Base-by-base conservation (phyloP, 2,113 vertebrate genomes). In the Hippolais icterina region DNA sequence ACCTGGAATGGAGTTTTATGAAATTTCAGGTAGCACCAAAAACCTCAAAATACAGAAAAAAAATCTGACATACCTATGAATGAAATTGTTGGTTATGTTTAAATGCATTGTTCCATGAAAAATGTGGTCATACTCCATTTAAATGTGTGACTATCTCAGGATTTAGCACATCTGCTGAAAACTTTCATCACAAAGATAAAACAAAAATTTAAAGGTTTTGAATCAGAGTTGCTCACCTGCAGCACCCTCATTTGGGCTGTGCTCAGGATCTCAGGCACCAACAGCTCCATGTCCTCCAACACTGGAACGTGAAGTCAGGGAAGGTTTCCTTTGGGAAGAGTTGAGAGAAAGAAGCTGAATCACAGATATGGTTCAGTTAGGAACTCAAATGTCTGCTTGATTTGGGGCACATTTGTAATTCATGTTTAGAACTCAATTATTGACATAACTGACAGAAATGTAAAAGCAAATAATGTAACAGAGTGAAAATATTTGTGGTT, bases 261-360 rank as follows among this genome's bases (percentile, higher is more conserved):
- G 41, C 75, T 80, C 74, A 63, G 87, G 80, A 37, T 57, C 60
- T 53, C 59, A 21, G 57, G 69, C 44, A 52, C 81, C 41, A 75
- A 14, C 19, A 69, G 66, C 49, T 93, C 82, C 49, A 2, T 1
- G 5, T 47, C 61, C 54, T 25, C 35, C 21, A 20, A 4, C 23
- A 27, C 0, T 0, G 3, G 22, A 80, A 37, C 0, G 0, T 0
- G 0, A 0, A 0, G 39, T 8, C 75, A 47, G 53, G 35, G 15
- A 29, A 76, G 37, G 31, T 17, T 24, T 25, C 80, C 83, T 69
- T 39, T 41, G 89, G 80, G 37, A 83, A 86, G 29, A 52, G 25
- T 1, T 54, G 37, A 0, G 4, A 83, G 69, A 56, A 69, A 80
- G 39, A 54, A 76, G 22, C 7, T 69, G 71, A 72, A 52, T 9